Percentiles rank a stretch among this genome's conserved stretches.
Conservation (phyloP, 2,113 vertebrate genomes). For the Monopterus albus region DNA sequence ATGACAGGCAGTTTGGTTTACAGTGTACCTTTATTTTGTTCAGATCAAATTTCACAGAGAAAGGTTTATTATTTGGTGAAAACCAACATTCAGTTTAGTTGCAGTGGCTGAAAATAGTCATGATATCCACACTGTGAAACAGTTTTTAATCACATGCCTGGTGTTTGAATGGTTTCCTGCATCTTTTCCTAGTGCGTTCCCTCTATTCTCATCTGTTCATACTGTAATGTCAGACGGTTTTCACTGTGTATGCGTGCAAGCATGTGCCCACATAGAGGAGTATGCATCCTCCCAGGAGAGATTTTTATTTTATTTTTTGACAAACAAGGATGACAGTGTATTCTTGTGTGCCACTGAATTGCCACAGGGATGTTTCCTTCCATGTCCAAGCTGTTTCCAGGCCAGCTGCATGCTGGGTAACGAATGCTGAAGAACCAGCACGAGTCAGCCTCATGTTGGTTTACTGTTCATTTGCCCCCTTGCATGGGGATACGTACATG, state of each 20-base stretch:
- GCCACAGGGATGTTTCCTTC: constrained; percentile 62
- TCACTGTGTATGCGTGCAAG: neutral
- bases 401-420: constrained; percentile 31
- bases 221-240: constrained; percentile 2
- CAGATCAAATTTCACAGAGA: neutral
- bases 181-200: neutral
- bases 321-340: constrained; percentile 30
- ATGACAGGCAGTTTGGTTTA: no score
- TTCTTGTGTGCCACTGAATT: constrained; percentile 24
- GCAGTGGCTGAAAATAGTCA: neutral
- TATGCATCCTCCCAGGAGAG: constrained; percentile 3
- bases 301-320: neutral
- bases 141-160: neutral
- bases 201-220: constrained; percentile 11
- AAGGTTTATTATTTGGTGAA: no score
- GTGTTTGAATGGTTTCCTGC: no score
- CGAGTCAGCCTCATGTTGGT: no score
- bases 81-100: no score
- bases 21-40: no score
- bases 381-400: constrained; percentile 38
- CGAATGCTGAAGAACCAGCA: constrained; percentile 45
- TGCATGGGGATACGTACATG: no score
- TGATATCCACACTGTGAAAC: neutral
- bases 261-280: neutral
- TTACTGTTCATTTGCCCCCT: no score